Evolutionary conservation across 2,888 invertebrate species (phyloP).

Genomic region (Coleophora deauratella): DNA sequence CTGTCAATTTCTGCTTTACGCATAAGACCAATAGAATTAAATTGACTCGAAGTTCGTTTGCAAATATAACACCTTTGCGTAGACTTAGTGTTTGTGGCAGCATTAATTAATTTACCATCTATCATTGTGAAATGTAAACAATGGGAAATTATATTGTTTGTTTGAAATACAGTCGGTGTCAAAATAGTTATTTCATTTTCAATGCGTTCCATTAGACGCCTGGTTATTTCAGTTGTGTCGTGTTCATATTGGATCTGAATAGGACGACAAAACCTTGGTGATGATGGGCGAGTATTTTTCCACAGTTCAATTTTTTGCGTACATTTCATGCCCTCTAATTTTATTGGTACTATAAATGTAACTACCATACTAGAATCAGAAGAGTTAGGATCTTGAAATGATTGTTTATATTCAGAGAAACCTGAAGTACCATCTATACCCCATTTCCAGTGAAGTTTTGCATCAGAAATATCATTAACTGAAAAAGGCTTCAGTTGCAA

Average conservation of each 20-base stretch:
- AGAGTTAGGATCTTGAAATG: too few relatives aligned
- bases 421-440: background rate
- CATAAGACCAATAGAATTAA: too few relatives aligned
- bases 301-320: background rate
- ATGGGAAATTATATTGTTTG: too few relatives aligned
- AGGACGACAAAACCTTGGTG: too few relatives aligned
- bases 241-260: too few relatives aligned
- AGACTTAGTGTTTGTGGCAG: background rate
- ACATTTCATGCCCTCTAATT: background rate
- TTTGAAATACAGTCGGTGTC: too few relatives aligned
- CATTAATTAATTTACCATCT: background rate
- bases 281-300: background rate
- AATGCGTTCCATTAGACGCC: too few relatives aligned
- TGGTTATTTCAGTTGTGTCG: too few relatives aligned
- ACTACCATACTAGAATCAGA: background rate
- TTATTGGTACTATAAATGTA: background rate
- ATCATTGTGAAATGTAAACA: background rate
- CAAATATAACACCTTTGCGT: background rate
- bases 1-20: conserved; percentile 9
- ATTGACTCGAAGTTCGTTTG: background rate
- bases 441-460: background rate
- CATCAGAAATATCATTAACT: too few relatives aligned
- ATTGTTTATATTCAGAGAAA: background rate
- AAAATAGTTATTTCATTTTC: too few relatives aligned
- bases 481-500: too few relatives aligned